Evolutionary conservation across 2,888 invertebrate species (phyloP).

Genomic region (Drosophila greeni): DNA sequence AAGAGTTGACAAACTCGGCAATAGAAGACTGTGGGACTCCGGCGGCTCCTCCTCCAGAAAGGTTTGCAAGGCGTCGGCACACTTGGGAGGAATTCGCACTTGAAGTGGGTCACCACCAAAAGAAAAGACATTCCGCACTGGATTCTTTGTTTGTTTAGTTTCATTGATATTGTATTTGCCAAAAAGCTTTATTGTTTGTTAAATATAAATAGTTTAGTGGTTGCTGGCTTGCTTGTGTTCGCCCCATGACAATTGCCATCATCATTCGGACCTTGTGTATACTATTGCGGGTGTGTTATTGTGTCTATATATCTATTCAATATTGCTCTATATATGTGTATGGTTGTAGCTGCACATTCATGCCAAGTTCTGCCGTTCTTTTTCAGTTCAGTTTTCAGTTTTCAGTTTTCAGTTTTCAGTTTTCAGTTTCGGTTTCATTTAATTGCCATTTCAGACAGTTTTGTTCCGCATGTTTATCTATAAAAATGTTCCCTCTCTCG

Average conservation of each 20-base stretch:
- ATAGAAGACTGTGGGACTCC: constrained; percentile 27
- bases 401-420: constrained; percentile 41
- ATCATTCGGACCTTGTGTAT: constrained; percentile 12
- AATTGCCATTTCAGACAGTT: constrained; percentile 64
- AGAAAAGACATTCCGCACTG: constrained; percentile 15
- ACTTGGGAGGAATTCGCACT: constrained; percentile 1
- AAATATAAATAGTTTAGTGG: constrained; percentile 40
- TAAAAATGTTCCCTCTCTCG: constrained; percentile 43
- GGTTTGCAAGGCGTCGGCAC: constrained; percentile 9
- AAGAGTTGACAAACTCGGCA: constrained; percentile 30
- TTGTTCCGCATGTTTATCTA: constrained; percentile 63
- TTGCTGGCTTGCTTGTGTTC: constrained; percentile 10
- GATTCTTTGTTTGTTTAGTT: constrained; percentile 21
- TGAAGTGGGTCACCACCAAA: constrained; percentile 35
- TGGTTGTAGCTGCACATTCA: constrained; percentile 36
- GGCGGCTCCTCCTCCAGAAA: constrained; percentile 5
- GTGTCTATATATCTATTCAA: constrained; percentile 17
- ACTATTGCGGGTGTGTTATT: constrained; percentile 21
- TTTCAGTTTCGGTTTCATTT: constrained; percentile 62
- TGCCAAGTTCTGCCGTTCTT: constrained; percentile 35
- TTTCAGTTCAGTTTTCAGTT: constrained; percentile 35
- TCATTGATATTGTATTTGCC: constrained; percentile 33
- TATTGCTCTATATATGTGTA: constrained; percentile 7
- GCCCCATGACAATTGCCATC: constrained; percentile 35
- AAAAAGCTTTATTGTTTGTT: constrained; percentile 41